Evolutionary conservation across 2,888 invertebrate species (phyloP).

Genomic region (Drosophila aldrichi): DNA sequence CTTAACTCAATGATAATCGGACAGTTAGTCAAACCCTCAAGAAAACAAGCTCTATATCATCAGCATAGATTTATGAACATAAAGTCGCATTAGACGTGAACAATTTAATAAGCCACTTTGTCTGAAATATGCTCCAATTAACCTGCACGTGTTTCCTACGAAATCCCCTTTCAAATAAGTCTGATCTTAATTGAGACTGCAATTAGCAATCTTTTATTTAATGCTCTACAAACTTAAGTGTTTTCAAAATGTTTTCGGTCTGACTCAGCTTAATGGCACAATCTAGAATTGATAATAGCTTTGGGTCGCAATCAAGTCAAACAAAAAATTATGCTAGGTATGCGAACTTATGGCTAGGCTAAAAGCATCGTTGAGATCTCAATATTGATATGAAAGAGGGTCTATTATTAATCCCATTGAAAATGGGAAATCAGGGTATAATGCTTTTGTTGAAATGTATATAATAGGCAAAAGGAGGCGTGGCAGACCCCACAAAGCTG

Average conservation of each 20-base stretch:
- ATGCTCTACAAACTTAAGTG: not conserved
- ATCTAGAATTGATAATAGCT: not conserved
- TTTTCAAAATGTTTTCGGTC: not conserved
- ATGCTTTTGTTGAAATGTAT: too few species aligned
- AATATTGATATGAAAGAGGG: too few species aligned
- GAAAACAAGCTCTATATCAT: not conserved
- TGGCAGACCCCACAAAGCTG: too few species aligned
- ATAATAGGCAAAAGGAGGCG: too few species aligned
- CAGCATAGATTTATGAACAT: not conserved
- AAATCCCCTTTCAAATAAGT: not conserved
- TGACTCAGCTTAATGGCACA: not conserved
- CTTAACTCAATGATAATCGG: not conserved
- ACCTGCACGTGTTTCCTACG: not conserved
- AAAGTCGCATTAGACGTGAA: not conserved
- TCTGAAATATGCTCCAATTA: not conserved
- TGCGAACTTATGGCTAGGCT: not conserved
- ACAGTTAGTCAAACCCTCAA: not conserved
- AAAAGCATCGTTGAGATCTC: not conserved
- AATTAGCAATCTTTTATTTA: slow-evolving; percentile 4
- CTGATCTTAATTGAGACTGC: slow-evolving; percentile 4
- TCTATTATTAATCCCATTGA: too few species aligned
- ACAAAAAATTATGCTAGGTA: not conserved
- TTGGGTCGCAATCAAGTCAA: not conserved
- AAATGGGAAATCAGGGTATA: too few species aligned
- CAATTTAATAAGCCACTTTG: not conserved